Percentiles rank a stretch among this genome's conserved stretches.
Conservation (phyloP, 2,888 invertebrate genomes). For the Tenthredo distinguenda region DNA sequence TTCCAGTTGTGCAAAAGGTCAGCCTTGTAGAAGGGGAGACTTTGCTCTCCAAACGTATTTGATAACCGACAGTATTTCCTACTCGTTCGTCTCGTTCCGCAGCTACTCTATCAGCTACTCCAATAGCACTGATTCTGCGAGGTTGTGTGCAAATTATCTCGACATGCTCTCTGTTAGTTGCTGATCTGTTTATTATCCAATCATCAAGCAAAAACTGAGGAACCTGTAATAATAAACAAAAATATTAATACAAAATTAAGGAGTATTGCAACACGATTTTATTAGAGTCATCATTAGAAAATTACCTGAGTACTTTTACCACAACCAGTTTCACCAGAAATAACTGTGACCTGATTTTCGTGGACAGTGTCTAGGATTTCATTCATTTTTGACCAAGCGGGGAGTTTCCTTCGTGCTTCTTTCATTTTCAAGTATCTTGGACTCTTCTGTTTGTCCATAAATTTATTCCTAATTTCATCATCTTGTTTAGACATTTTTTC, state of each 20-base stretch:
- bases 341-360: slow-evolving; percentile 85
- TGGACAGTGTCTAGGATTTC: slow-evolving; percentile 85
- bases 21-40: slow-evolving; percentile 88
- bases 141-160: slow-evolving; percentile 97
- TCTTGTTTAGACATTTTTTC: slow-evolving; percentile 83
- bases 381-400: slow-evolving; percentile 86
- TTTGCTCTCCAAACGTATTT: slow-evolving; percentile 90
- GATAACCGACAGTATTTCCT: slow-evolving; percentile 85
- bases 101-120: slow-evolving; percentile 95
- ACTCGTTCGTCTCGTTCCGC: slow-evolving; percentile 90
- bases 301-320: slow-evolving; percentile 89
- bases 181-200: slow-evolving; percentile 84
- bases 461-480: slow-evolving; percentile 82
- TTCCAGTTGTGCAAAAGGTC: slow-evolving; percentile 96
- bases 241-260: not conserved
- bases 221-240: slow-evolving; percentile 79
- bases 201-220: slow-evolving; percentile 96
- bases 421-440: slow-evolving; percentile 85
- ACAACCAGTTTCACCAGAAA: slow-evolving; percentile 92
- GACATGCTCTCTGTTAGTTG: slow-evolving; percentile 82
- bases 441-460: slow-evolving; percentile 82
- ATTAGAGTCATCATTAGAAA: not conserved
- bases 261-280: not conserved
- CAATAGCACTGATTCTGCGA: slow-evolving; percentile 93
- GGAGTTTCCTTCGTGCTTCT: slow-evolving; percentile 82